Percentiles rank a stretch among this genome's conserved stretches.
phyloP scores from a whole-genome alignment of 2,113 vertebrate species.

The Pangasianodon gigas region DNA sequence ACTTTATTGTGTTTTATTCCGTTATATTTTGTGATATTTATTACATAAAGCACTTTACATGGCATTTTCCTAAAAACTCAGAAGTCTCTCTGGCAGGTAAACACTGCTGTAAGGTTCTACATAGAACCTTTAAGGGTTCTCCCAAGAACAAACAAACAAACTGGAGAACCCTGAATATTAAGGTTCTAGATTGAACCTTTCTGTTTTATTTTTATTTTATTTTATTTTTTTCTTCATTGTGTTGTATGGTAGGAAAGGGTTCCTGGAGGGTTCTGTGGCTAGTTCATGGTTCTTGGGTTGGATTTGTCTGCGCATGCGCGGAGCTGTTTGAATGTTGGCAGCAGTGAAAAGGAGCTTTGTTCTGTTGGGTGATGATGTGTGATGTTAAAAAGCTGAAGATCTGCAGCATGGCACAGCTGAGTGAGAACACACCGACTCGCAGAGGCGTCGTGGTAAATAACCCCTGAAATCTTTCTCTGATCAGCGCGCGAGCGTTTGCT shows the following conservation, averaged over 20 bases:
- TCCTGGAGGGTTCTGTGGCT: not conserved
- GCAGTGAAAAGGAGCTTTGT: conserved; percentile 4
- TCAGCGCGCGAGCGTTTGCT: not conserved
- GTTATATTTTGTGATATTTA: not conserved
- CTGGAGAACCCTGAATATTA: not conserved
- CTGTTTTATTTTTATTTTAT: not conserved
- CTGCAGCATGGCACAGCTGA: conserved; percentile 72
- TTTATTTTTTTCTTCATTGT: not conserved
- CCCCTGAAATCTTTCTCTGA: not conserved
- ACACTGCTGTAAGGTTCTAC: not conserved
- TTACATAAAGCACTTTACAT: not conserved
- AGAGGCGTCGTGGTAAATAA: conserved; percentile 72
- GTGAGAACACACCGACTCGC: conserved; percentile 42
- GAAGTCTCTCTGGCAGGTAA: not conserved
- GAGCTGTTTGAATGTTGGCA: not conserved
- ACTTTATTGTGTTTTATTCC: not conserved
- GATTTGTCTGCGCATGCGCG: conserved; percentile 14
- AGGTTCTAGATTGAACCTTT: not conserved
- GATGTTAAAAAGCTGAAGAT: not conserved
- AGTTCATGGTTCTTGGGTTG: too few species aligned
- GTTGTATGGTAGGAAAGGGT: not conserved
- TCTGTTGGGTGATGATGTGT: not conserved
- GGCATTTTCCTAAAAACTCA: not conserved
- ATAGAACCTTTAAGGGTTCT: not conserved
- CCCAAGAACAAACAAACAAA: not conserved